Base-by-base conservation (phyloP, 30 jellyfish, hydroid and myxozoan species). In the Haliclystus octoradiatus region DNA sequence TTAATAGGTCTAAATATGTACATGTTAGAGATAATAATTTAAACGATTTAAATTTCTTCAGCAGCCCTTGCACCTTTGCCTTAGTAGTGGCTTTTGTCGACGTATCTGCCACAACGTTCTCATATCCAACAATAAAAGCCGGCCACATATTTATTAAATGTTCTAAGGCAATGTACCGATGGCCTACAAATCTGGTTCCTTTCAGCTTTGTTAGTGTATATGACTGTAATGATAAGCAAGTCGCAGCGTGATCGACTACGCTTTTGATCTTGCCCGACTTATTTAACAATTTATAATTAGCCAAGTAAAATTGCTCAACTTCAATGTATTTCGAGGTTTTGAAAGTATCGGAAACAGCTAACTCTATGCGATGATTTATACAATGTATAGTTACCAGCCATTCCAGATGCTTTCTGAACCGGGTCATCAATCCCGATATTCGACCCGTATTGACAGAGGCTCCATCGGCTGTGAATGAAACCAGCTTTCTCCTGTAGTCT, bases 321-420 rank as follows among this genome's bases (percentile, higher is more conserved):
- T 46, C 32, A n/a, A 62, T 63, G 40, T 46, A 64, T 13, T 40
- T 12, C 68, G 66, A 14, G n/a, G 22, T 28, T 62, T 57, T 68
- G 52, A 68, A 33, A 26, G 83, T 77, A 31, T 67, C 76, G 23
- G 31, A 29, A 28, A 66, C 76, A 34, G 81, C 83, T n/a, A 77
- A 70, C 78, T 84, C 91, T 4, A 77, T 63, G 13, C 95, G 34
- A 52, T 77, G 81, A 50, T 77, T 84, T 31, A 84, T 70, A 66
- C 95, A 76, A 52, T 80, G 94, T n/a, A 73, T 72, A 26, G 26
- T 73, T 22, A 80, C 66, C 76, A 80, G 83, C 94, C 94, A 80
- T 25, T 73, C 73, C 30, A 91, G 62, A 22, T 65, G 70, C 31
- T 73, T 70, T 62, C 28, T 30, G 76, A 80, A 52, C 83, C 67